A percentile compares a stretch with the other conserved stretches of the same genome.
These are phyloP conservation scores for Drosophila paranaensis DNA, from an alignment of 2,888 invertebrate species.

Conservation along the genomic window DNA sequence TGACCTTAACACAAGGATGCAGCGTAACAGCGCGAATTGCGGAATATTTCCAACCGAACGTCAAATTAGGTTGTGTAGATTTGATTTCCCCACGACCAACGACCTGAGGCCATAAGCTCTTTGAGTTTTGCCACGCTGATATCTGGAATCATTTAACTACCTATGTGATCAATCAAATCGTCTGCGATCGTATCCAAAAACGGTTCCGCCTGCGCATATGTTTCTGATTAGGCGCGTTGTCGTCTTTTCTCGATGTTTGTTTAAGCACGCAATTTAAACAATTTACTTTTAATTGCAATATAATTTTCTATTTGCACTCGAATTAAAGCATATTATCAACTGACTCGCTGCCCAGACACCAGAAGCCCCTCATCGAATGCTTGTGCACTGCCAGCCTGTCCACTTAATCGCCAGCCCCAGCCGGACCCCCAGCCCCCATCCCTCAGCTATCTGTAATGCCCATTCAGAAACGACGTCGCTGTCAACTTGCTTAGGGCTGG, in stretches of 20 bases:
- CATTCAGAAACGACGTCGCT: slow-evolving; percentile 25
- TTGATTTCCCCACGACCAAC: slow-evolving; percentile 21
- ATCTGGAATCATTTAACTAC: slow-evolving; percentile 33
- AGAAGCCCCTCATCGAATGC: slow-evolving; percentile 43
- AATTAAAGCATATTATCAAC: slow-evolving; percentile 73
- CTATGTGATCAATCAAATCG: slow-evolving; percentile 71
- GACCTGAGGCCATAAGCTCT: slow-evolving; percentile 47
- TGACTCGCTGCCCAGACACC: slow-evolving; percentile 48
- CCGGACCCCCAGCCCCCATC: slow-evolving; percentile 6
- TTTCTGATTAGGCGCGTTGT: slow-evolving; percentile 51
- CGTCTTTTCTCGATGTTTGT: slow-evolving; percentile 35
- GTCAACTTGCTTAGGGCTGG: slow-evolving; percentile 21
- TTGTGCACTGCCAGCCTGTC: slow-evolving; percentile 47
- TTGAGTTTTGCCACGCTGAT: slow-evolving; percentile 5
- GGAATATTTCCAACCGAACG: slow-evolving; percentile 39
- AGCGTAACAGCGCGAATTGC: slow-evolving; percentile 39
- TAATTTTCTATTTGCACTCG: slow-evolving; percentile 79
- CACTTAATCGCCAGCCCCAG: slow-evolving; percentile 60
- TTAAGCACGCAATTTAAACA: slow-evolving; percentile 75
- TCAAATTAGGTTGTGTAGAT: slow-evolving; percentile 37
- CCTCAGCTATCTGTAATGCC: slow-evolving; percentile 34
- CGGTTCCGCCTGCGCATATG: slow-evolving; percentile 41
- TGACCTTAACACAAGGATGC: slow-evolving; percentile 26
- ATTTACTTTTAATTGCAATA: slow-evolving; percentile 79
- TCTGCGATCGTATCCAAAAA: slow-evolving; percentile 51